Evolutionary conservation across 2,888 invertebrate species (phyloP).

Genomic region (Caenorhabditis zanzibari): DNA sequence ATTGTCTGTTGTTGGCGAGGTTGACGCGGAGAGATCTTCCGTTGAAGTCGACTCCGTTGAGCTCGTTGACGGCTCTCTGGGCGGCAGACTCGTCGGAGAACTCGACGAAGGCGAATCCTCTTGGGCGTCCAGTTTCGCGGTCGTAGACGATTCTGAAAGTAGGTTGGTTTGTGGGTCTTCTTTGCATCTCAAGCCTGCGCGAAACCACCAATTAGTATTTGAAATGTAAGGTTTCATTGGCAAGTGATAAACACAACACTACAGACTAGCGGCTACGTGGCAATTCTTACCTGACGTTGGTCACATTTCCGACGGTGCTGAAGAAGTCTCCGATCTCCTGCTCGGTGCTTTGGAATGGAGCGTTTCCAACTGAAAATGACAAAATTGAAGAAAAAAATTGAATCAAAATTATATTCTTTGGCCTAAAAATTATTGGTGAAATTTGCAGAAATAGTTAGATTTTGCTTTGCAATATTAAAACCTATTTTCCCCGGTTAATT

Average conservation of each 20-base stretch:
- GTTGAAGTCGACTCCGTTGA: constrained; percentile 80
- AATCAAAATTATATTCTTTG: neutral
- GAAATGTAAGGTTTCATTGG: too few relatives aligned
- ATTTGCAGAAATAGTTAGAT: neutral
- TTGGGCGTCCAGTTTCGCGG: constrained; percentile 82
- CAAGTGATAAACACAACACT: too few relatives aligned
- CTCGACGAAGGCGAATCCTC: constrained; percentile 83
- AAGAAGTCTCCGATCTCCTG: constrained; percentile 81
- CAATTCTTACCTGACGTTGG: constrained; percentile 69
- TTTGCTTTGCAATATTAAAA: too few relatives aligned
- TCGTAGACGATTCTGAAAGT: constrained; percentile 80
- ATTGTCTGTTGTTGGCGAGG: constrained; percentile 78
- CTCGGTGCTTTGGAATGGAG: constrained; percentile 81
- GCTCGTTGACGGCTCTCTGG: constrained; percentile 79
- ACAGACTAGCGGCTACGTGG: neutral
- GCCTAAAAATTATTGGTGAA: neutral
- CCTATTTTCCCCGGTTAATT: too few relatives aligned
- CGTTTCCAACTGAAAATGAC: constrained; percentile 80
- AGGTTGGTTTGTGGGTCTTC: neutral
- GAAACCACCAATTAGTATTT: too few relatives aligned
- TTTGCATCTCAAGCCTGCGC: too few relatives aligned
- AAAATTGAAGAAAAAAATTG: neutral
- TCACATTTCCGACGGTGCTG: constrained; percentile 77
- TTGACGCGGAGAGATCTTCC: constrained; percentile 82
- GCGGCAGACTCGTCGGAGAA: constrained; percentile 80